These are phyloP conservation scores for Homarus gammarus DNA, from an alignment of 2,888 invertebrate species.

Conservation along the genomic window DNA sequence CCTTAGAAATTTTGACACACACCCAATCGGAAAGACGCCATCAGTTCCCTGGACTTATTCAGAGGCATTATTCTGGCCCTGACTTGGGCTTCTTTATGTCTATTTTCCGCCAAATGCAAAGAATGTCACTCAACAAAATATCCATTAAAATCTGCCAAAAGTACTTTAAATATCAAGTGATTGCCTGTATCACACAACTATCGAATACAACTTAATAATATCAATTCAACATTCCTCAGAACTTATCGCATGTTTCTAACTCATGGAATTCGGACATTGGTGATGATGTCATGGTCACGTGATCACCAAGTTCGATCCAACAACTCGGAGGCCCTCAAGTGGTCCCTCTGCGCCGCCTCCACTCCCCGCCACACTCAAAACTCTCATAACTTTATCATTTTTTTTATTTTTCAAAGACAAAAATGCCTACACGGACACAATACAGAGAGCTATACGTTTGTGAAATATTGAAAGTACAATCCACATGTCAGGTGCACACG, in stretches of 20 bases:
- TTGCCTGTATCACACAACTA: not conserved
- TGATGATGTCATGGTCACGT: constrained; percentile 45
- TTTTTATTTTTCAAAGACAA: too few species aligned
- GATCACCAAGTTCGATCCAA: constrained; percentile 43
- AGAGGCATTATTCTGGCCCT: constrained; percentile 13
- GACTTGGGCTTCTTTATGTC: constrained; percentile 31
- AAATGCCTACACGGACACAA: too few species aligned
- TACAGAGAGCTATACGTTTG: too few species aligned
- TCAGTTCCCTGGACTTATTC: constrained; percentile 66
- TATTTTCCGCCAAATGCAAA: not conserved
- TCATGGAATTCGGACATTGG: not conserved
- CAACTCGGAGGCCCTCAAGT: too few species aligned
- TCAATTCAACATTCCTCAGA: not conserved
- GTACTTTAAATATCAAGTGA: not conserved
- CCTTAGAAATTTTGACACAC: constrained; percentile 72
- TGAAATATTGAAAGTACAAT: too few species aligned
- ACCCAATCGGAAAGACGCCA: constrained; percentile 76
- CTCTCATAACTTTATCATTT: too few species aligned
- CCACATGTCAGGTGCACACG: too few species aligned
- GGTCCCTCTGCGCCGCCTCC: too few species aligned
- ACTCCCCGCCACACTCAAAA: too few species aligned
- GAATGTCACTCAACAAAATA: not conserved
- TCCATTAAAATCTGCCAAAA: not conserved
- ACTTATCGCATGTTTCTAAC: not conserved
- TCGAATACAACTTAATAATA: not conserved